Evolutionary conservation across 2,888 invertebrate species (phyloP).

Genomic region (Melipona bicolor): DNA sequence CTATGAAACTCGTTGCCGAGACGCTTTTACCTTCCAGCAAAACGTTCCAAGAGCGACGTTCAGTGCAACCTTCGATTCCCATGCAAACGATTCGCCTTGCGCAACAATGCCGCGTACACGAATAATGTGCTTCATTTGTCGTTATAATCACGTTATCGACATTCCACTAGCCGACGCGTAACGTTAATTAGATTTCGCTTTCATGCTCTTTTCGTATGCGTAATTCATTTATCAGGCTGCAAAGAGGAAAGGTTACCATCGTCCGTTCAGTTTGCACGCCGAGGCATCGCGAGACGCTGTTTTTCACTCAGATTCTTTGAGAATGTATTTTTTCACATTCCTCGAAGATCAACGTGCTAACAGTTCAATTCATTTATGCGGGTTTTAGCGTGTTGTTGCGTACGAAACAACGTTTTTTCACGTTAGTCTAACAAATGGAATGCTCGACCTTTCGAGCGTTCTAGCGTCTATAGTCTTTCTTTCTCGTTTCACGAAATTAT

Average conservation of each 20-base stretch:
- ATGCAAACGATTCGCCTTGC: not conserved
- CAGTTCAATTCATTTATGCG: not conserved
- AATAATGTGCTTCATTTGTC: not conserved
- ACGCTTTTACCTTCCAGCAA: not conserved
- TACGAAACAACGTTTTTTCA: too few species aligned
- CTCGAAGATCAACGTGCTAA: not conserved
- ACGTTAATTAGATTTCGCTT: conserved; percentile 11
- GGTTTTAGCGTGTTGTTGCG: not conserved
- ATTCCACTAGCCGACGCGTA: not conserved
- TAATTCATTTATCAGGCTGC: not conserved
- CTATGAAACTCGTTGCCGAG: not conserved
- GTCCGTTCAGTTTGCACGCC: not conserved
- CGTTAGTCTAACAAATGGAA: too few species aligned
- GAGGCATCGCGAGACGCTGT: too few species aligned
- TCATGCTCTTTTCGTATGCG: too few species aligned
- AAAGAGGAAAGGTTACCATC: too few species aligned
- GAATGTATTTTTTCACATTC: not conserved
- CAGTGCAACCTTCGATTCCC: conserved; percentile 17
- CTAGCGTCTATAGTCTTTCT: too few species aligned
- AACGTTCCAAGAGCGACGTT: not conserved
- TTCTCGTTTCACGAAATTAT: too few species aligned
- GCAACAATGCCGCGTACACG: not conserved
- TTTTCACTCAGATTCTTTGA: too few species aligned
- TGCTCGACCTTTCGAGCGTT: too few species aligned
- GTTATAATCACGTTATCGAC: not conserved